Evolutionary conservation across 2,113 vertebrate genomes (phyloP).

Genomic region (Calyptommatus sinebrachiatus): DNA sequence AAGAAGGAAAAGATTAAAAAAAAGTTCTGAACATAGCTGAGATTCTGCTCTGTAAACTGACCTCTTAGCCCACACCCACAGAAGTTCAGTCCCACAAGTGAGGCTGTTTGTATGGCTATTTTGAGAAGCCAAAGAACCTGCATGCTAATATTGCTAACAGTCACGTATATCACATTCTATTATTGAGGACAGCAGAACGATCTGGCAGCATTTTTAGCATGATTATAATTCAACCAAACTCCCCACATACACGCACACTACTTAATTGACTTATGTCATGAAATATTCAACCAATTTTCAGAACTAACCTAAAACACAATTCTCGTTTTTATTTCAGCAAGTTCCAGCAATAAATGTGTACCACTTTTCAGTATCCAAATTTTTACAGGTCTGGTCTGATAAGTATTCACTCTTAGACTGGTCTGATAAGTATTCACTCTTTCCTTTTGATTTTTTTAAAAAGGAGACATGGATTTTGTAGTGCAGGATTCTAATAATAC

Average conservation of each 20-base stretch:
- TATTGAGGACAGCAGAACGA: slow-evolving; percentile 6
- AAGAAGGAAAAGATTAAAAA: too few relatives aligned
- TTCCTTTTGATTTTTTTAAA: not conserved
- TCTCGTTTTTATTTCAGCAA: slow-evolving; percentile 19
- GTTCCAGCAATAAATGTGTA: not conserved
- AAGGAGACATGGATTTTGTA: too few relatives aligned
- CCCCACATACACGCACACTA: slow-evolving; percentile 11
- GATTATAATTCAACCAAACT: slow-evolving; percentile 19
- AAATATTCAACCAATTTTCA: slow-evolving; percentile 5
- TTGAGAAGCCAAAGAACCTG: slow-evolving; percentile 27
- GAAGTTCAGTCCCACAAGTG: not conserved
- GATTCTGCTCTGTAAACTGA: slow-evolving; percentile 13
- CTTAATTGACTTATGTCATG: slow-evolving; percentile 28
- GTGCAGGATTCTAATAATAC: not conserved
- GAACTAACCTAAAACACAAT: slow-evolving; percentile 9
- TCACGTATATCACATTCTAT: not conserved
- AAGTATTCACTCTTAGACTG: too few relatives aligned
- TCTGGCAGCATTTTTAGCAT: not conserved
- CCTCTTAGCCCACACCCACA: slow-evolving; percentile 13
- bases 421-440: too few relatives aligned
- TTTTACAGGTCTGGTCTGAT: not conserved
- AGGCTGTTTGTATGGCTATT: not conserved
- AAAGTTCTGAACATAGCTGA: not conserved
- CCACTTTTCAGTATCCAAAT: not conserved
- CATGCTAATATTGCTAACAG: slow-evolving; percentile 10